phyloP scores from a whole-genome alignment of 2,888 invertebrate genomes.

The Philhelius pedissequus region DNA sequence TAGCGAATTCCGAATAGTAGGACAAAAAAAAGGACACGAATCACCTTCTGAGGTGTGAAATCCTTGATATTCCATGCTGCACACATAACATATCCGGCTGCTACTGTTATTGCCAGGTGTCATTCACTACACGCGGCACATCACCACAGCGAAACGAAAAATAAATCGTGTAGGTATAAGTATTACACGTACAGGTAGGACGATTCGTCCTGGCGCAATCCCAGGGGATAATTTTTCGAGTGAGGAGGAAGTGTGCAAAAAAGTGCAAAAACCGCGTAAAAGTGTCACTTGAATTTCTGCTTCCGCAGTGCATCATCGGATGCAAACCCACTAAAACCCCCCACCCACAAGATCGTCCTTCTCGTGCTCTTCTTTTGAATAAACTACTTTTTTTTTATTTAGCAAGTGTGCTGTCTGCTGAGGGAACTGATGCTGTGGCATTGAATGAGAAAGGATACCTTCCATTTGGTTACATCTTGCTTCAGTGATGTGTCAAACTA shows the following conservation, averaged over 20 bases:
- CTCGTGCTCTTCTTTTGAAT: slow-evolving; percentile 2
- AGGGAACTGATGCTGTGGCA: not conserved
- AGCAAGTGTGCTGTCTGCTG: too few species aligned
- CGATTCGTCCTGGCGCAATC: slow-evolving; percentile 37
- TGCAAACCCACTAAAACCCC: not conserved
- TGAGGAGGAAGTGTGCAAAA: slow-evolving; percentile 38
- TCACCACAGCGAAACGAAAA: not conserved
- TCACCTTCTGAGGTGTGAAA: slow-evolving; percentile 62
- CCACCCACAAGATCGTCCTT: not conserved
- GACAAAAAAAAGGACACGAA: slow-evolving; percentile 30
- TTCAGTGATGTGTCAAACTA: slow-evolving; percentile 66
- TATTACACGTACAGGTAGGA: slow-evolving; percentile 34
- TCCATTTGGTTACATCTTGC: slow-evolving; percentile 54
- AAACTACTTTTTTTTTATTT: not conserved
- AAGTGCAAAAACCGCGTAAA: slow-evolving; percentile 61
- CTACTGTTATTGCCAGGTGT: slow-evolving; percentile 65
- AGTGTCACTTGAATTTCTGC: slow-evolving; percentile 65
- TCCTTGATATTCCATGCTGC: slow-evolving; percentile 68
- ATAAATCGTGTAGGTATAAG: slow-evolving; percentile 13
- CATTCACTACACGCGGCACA: slow-evolving; percentile 40
- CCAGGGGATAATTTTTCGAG: slow-evolving; percentile 58
- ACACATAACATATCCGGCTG: slow-evolving; percentile 62
- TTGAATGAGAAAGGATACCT: not conserved
- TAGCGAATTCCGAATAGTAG: not conserved
- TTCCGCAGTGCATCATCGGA: slow-evolving; percentile 65